Base-by-base conservation (phyloP, 1,140 invertebrate species). In the Pseudachorutes palmiensis region DNA sequence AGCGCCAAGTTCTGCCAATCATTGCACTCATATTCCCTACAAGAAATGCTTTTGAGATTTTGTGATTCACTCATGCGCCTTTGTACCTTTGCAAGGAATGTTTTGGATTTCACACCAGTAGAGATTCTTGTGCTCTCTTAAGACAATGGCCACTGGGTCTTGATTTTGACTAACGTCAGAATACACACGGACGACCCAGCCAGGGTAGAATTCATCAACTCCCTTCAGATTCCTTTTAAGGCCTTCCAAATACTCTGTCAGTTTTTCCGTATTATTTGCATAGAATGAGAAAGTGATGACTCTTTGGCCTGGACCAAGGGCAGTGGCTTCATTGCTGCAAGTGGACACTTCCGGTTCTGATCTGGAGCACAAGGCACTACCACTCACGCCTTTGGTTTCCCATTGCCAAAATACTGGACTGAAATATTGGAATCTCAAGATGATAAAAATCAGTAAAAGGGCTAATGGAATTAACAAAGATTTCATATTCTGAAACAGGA, bases 1-100 rank as follows among this genome's bases (percentile, higher is more conserved):
- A 75, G 19, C 75, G 48, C 75, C 75, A 75, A 26, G 70, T 69
- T 1, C 16, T 60, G 14, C 59, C 59, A 57, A 57, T 14, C 26
- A 57, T n/a, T 12, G 12, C 9, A 22, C 26, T 57, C 51, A 57
- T 26, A 24, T 57, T 57, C 24, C 51, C 51, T 57, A 57, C 51
- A 57, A 57, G 5, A 14, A n/a, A 57, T 57, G 14, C 26, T 57
- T 57, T 12, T n/a, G n/a, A 57, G 3, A 14, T 12, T 14, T 57
- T n/a, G 9, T 9, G 26, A 57, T n/a, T 57, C 14, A 5, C 14
- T 5, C 24, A n/a, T 57, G 24, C 5, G 51, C 5, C 5, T 57
- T 57, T 65, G 9, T 57, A 55, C 66, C 62, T 22, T 26, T 22
- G 16, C 36, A 14, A 31, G 68, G 64, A 36, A 70, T 45, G 58